Percentiles rank a stretch among this genome's conserved stretches.
These are phyloP conservation scores for Saxidomus purpurata DNA, from an alignment of 1,140 invertebrate species.

Conservation along the genomic window DNA sequence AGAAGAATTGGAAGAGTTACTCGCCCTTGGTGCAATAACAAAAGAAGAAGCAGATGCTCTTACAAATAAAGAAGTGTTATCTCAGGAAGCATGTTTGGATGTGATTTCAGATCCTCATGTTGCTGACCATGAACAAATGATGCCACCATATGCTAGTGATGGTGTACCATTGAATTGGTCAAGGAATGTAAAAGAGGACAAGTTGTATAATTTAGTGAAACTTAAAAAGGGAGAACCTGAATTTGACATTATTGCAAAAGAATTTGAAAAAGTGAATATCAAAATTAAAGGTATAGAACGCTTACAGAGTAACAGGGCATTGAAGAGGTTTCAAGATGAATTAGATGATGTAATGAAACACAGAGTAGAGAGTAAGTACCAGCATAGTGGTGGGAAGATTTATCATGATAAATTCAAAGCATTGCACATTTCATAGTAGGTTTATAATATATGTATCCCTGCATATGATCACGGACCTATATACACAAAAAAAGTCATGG, in stretches of 20 bases:
- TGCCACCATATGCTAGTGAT: conserved; percentile 54
- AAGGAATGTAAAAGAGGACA: background rate
- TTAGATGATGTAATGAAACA: conserved; percentile 69
- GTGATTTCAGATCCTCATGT: background rate
- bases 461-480: no score
- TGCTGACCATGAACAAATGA: conserved; percentile 17
- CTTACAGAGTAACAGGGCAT: conserved; percentile 72
- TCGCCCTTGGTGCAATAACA: conserved; percentile 41
- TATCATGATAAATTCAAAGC: no score
- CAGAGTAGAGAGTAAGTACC: conserved; percentile 4
- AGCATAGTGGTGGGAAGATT: no score
- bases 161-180: conserved; percentile 72
- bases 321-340: conserved; percentile 76
- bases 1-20: conserved; percentile 58
- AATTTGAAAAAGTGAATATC: conserved; percentile 75
- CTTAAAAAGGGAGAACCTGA: conserved; percentile 66
- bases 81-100: background rate
- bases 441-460: no score
- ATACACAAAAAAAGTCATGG: no score
- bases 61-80: conserved; percentile 7
- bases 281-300: conserved; percentile 74
- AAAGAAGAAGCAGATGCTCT: conserved; percentile 10
- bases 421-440: no score
- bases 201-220: conserved; percentile 22
- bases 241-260: conserved; percentile 75